These are phyloP conservation scores for Porites evermanni DNA, from an alignment of 92 coral and sea anemone genomes.

Conservation along the genomic window DNA sequence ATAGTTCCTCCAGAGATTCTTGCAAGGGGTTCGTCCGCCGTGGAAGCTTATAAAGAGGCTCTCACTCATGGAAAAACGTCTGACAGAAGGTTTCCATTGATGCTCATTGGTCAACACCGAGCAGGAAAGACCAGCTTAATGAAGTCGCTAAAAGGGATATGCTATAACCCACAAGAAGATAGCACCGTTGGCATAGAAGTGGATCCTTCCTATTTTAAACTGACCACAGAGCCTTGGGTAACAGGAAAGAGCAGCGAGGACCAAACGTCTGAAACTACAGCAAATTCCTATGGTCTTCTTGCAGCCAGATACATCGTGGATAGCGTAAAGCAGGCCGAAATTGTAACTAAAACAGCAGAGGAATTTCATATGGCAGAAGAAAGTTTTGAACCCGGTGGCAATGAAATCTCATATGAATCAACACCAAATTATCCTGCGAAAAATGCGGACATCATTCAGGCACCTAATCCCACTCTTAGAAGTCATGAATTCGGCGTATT, in stretches of 20 bases:
- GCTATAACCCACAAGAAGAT: too few relatives aligned
- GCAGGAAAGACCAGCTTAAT: not conserved
- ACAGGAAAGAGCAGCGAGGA: too few relatives aligned
- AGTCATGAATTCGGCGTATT: not conserved
- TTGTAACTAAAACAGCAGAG: not conserved
- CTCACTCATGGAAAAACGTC: not conserved
- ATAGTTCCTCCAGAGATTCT: conserved; percentile 1
- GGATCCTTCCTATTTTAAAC: not conserved
- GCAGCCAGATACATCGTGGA: not conserved
- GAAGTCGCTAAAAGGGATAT: not conserved
- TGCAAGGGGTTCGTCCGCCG: not conserved
- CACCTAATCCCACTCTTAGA: not conserved
- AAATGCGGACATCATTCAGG: not conserved
- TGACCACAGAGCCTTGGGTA: not conserved
- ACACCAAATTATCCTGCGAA: not conserved
- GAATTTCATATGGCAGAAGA: not conserved
- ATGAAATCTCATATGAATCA: not conserved
- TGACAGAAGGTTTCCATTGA: not conserved
- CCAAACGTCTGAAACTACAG: too few relatives aligned
- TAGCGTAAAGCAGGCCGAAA: not conserved
- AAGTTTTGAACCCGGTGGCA: not conserved
- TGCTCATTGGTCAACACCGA: not conserved
- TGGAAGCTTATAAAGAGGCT: not conserved
- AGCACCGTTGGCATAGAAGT: not conserved
- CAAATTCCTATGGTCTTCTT: not conserved